A percentile compares a stretch with the other conserved stretches of the same genome.
phyloP scores from a whole-genome alignment of 2,113 vertebrate species.

The Illadopsis cleaveri region DNA sequence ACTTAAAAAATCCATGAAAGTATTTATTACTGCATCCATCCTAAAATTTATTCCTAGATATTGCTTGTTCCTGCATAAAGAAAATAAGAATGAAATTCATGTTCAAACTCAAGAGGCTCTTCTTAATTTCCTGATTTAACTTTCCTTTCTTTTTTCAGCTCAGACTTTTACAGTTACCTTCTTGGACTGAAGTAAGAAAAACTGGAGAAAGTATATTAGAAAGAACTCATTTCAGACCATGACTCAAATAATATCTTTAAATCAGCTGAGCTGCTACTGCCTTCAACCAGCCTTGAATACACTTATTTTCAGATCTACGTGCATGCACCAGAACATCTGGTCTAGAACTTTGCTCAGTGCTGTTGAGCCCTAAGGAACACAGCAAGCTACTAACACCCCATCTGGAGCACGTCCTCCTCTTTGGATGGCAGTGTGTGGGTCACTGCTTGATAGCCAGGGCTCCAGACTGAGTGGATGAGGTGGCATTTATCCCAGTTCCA shows the following conservation, averaged over 20 bases:
- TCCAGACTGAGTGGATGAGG: neutral
- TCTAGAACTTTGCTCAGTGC: neutral
- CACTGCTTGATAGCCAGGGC: neutral
- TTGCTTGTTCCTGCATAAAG: neutral
- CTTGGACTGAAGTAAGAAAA: neutral
- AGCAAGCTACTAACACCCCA: neutral
- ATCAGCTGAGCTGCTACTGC: neutral
- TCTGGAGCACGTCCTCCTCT: neutral
- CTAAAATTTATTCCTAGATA: neutral
- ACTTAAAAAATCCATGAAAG: neutral
- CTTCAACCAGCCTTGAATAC: fast-evolving
- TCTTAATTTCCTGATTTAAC: neutral
- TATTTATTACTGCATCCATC: neutral
- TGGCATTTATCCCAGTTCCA: neutral
- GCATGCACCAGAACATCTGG: neutral
- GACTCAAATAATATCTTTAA: neutral
- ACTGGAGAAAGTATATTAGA: neutral
- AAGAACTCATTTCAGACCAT: neutral
- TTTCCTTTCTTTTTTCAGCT: neutral
- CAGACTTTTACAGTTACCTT: neutral
- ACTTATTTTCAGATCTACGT: neutral
- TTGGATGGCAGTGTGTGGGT: neutral
- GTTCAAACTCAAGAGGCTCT: neutral
- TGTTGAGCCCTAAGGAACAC: neutral
- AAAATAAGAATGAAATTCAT: neutral